Evolutionary conservation across 1,140 invertebrate species (phyloP), one percentile per base, ranked within the genome.

Genomic region (Pseudomyrmex sp.): DNA sequence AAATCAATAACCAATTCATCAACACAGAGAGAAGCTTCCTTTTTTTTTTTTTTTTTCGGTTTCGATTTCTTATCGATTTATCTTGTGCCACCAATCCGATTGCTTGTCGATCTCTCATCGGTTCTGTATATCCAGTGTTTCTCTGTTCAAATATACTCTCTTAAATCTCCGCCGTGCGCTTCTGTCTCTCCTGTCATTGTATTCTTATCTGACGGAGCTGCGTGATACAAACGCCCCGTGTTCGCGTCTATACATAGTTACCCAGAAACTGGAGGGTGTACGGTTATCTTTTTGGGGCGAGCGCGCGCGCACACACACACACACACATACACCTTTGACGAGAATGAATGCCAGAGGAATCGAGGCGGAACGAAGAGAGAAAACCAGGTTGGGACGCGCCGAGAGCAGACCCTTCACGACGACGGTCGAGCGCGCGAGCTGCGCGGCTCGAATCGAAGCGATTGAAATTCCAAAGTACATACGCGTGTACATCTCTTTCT

Each of bases 281-380:
- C 87, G 85, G 90, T 92, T 92, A 92, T 92, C 91, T 92, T 92
- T 92, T 91, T 91, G 84, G 89, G 85, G 79, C 89, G 88, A 75
- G 79, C 68, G 35, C 35, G 82, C 89, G 87, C 77, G 74, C 68
- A 0, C 35, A 1, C 0, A 35, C 35, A 35, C 35, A 35, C 5
- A 35, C 35, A 7, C 5, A 35, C 63, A 54, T 82, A 74, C 73
- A 66, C 26, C 59, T 13, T 44, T 58, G 69, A 20, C 80, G 63
- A 68, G 77, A 86, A 70, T 75, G 65, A 83, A 80, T 80, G 52
- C 66, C 56, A 48, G 66, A 80, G 46, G 76, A 69, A 72, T 61
- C 48, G 80, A 62, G 59, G 35, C 18, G n/a, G 69, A 82, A 82
- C 26, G 80, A 35, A 35, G 35, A 44, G 26, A 82, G 80, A 70